Evolutionary conservation across 1,140 invertebrate genomes (phyloP), one percentile per base, ranked within the genome.

Genomic region (Euura lappo): DNA sequence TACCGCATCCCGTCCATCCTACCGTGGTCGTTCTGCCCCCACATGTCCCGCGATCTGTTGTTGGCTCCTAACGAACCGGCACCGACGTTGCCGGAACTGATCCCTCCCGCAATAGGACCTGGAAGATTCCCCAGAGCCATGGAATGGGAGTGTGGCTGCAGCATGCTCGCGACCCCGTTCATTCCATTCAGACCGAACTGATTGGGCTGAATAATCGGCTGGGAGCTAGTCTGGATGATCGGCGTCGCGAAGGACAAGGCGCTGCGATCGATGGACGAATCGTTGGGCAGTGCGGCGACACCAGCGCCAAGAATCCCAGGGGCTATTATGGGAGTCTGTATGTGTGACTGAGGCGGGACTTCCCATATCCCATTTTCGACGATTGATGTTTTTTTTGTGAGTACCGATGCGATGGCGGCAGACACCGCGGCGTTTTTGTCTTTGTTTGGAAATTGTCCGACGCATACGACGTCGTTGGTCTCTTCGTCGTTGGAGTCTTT

Each of bases 331-430:
- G 77, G 86, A 69, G 71, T 86, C 13, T 86, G 85, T 75, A 87
- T 83, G 45, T 81, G 83, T 0, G 79, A 83, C n/a, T 86, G 86
- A 0, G 87, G 87, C 0, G 87, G 87, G 0, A 88, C 86, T 66
- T 88, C 87, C 87, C 87, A 88, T 0, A 88, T 77, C 0, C 86
- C 85, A 60, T 87, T 88, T 8, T 87, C 84, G 0, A 80, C 70
- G 0, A 83, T 42, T 3, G 51, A 44, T 42, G 51, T n/a, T 11
- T 71, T 72, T 7, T 79, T 78, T 44, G 80, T 80, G 65, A 75
- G 77, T 0, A 70, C 44, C 4, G 11, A 65, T 45, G 71, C 73
- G 2, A 70, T 43, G 0, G 71, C 1, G 8, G 51, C 51, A 11
- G 6, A 8, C 0, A 10, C 44, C 11, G 69, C 28, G 5, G 65